phyloP scores from a whole-genome alignment of 2,113 vertebrate species.

The Astur gentilis region DNA sequence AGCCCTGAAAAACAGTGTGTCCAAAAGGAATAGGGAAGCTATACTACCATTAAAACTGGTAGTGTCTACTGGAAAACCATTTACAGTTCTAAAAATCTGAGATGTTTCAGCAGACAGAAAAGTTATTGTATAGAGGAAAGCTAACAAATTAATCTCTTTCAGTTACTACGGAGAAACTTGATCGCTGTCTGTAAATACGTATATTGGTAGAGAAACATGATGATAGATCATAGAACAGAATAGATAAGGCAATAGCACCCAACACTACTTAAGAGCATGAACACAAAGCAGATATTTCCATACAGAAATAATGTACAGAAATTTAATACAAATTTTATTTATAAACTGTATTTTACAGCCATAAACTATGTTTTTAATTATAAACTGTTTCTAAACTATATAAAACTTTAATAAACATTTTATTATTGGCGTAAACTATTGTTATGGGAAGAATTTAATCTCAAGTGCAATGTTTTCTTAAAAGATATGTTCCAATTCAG shows the following conservation, averaged over 20 bases:
- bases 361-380: neutral
- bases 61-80: neutral
- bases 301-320: neutral
- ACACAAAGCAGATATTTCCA: neutral
- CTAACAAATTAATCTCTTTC: neutral
- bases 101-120: neutral
- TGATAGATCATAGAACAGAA: neutral
- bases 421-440: neutral
- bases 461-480: neutral
- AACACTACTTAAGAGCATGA: neutral
- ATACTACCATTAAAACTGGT: neutral
- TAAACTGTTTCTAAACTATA: neutral
- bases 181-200: neutral
- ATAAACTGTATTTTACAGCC: too few relatives aligned
- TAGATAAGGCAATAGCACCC: neutral
- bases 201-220: neutral
- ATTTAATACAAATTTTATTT: neutral
- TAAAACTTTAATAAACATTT: neutral
- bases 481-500: neutral
- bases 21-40: neutral
- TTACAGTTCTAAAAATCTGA: neutral
- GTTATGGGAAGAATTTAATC: neutral
- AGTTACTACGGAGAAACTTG: neutral
- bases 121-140: neutral
- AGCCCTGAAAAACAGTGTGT: neutral